Evolutionary conservation across 2,113 vertebrate genomes (phyloP).

Genomic region (Okapia johnstoni): DNA sequence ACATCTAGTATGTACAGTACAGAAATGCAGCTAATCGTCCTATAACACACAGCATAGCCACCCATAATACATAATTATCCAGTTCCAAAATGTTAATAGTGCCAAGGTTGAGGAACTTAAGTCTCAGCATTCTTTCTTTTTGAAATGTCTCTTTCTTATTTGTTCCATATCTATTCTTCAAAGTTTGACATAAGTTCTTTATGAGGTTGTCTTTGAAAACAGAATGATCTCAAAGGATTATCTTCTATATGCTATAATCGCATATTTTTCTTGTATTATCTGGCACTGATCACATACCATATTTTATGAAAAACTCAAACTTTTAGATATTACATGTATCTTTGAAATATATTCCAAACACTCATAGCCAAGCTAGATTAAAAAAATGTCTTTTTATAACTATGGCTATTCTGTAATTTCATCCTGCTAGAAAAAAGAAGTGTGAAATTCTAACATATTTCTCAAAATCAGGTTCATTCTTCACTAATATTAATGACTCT

Average conservation of each 20-base stretch:
- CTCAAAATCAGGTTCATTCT: not conserved
- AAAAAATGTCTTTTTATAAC: not conserved
- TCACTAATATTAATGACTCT: not conserved
- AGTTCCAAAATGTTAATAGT: not conserved
- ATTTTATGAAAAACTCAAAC: not conserved
- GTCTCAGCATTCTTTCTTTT: not conserved
- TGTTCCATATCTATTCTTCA: not conserved
- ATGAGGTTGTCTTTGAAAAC: not conserved
- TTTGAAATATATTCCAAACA: not conserved
- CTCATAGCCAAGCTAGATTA: not conserved
- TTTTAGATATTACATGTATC: not conserved
- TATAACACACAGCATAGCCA: not conserved
- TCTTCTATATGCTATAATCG: not conserved
- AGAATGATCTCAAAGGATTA: not conserved
- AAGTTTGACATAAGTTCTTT: not conserved
- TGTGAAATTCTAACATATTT: not conserved
- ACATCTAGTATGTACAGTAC: not conserved
- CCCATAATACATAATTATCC: not conserved
- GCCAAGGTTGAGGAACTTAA: not conserved
- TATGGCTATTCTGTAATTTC: not conserved
- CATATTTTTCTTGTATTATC: not conserved
- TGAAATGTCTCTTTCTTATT: not conserved
- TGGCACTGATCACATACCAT: not conserved
- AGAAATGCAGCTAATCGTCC: not conserved
- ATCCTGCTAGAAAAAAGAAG: not conserved